Evolutionary conservation across 2,797 vertebrate species (phyloP).

Genomic region (Melopsittacus undulatus): DNA sequence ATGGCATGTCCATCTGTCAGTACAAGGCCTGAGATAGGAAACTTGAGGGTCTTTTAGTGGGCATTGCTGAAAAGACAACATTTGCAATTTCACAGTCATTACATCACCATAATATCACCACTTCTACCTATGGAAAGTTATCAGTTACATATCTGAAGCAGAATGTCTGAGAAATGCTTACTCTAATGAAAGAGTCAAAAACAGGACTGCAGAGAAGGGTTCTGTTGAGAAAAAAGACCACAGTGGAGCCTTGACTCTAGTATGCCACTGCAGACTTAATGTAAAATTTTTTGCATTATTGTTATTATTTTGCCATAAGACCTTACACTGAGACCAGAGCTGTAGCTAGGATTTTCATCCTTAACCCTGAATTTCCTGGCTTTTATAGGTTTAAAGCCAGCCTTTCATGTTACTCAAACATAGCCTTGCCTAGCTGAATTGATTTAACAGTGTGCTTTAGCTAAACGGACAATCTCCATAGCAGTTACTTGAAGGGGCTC

Average conservation of each 20-base stretch:
- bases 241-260: background rate
- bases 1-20: background rate
- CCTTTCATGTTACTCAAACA: slow-evolving; percentile 13
- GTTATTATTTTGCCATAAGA: background rate
- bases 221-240: background rate
- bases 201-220: background rate
- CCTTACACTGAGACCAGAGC: background rate
- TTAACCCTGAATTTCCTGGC: slow-evolving; percentile 22
- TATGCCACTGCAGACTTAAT: background rate
- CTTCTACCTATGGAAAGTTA: background rate
- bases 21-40: background rate
- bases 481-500: slow-evolving; percentile 3
- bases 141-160: background rate
- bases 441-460: slow-evolving; percentile 32
- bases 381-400: slow-evolving; percentile 23
- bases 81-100: background rate
- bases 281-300: background rate
- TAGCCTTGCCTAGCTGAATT: background rate
- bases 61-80: background rate
- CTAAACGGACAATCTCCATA: background rate
- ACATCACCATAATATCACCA: background rate
- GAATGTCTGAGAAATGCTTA: background rate
- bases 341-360: slow-evolving; percentile 30
- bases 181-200: background rate
- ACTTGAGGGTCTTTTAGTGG: background rate